Evolutionary conservation across 2,888 invertebrate genomes (phyloP).

Genomic region (Microctonus brassicae): DNA sequence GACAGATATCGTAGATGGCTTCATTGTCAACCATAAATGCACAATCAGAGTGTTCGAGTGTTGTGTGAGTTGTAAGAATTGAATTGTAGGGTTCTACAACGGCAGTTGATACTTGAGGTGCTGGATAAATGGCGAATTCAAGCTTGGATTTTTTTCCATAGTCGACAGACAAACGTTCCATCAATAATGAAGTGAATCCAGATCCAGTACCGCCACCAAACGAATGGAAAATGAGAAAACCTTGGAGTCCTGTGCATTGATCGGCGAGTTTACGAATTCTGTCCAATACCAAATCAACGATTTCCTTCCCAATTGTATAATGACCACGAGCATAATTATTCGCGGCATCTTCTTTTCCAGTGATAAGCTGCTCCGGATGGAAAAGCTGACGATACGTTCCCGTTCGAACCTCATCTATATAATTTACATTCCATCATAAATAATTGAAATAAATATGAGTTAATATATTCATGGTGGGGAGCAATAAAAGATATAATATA

Average conservation of each 20-base stretch:
- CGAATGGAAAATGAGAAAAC: slow-evolving; percentile 77
- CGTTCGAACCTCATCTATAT: slow-evolving; percentile 82
- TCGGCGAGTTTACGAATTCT: slow-evolving; percentile 85
- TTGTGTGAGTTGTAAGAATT: slow-evolving; percentile 92
- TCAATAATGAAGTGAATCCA: slow-evolving; percentile 77
- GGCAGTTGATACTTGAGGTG: slow-evolving; percentile 83
- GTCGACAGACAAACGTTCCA: slow-evolving; percentile 77
- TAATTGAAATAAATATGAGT: background rate
- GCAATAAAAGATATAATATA: background rate
- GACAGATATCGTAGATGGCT: slow-evolving; percentile 73
- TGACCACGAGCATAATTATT: slow-evolving; percentile 93
- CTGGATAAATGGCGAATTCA: slow-evolving; percentile 78
- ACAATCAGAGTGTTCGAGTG: slow-evolving; percentile 77
- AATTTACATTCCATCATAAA: too few relatives aligned
- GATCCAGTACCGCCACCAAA: slow-evolving; percentile 77
- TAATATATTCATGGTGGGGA: background rate
- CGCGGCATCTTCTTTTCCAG: slow-evolving; percentile 91
- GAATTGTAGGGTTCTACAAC: slow-evolving; percentile 93
- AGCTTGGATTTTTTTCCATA: slow-evolving; percentile 78
- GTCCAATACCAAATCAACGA: slow-evolving; percentile 86
- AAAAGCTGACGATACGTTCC: slow-evolving; percentile 88
- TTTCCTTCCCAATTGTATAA: slow-evolving; percentile 92
- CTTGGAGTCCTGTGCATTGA: slow-evolving; percentile 84
- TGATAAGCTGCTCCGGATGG: slow-evolving; percentile 91
- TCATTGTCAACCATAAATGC: slow-evolving; percentile 74